Conservation (phyloP, 2,888 invertebrate genomes). For the Epistrophella euchroma region DNA sequence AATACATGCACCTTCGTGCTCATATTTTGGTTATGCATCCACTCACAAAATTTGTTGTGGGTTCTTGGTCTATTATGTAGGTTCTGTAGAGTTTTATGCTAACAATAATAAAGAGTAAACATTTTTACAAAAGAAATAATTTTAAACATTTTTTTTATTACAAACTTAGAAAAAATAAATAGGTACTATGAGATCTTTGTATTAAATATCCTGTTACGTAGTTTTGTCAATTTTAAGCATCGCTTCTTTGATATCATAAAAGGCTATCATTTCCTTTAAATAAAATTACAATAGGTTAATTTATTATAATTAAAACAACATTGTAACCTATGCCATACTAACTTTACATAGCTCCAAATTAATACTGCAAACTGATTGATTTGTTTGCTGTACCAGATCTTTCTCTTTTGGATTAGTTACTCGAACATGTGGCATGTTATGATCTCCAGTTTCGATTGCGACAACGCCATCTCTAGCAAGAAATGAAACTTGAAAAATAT, state of each 20-base stretch:
- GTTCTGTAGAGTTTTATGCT: no score
- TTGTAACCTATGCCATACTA: conserved; percentile 56
- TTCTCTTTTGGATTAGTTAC: conserved; percentile 76
- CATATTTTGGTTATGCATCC: no score
- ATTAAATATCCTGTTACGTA: neutral
- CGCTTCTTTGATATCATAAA: conserved; percentile 79
- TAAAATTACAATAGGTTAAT: neutral
- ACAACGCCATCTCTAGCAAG: conserved; percentile 85
- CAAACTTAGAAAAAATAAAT: neutral
- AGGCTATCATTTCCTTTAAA: conserved; percentile 78
- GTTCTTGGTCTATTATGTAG: no score
- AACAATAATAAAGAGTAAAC: no score
- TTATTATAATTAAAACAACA: neutral
- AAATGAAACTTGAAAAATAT: conserved; percentile 86
- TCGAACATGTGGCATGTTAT: conserved; percentile 79
- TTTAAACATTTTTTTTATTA: neutral
- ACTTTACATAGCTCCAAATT: conserved; percentile 79
- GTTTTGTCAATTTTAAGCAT: conserved; percentile 76
- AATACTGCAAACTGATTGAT: conserved; percentile 80
- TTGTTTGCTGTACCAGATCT: conserved; percentile 56
- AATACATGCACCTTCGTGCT: no score
- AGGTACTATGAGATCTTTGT: neutral
- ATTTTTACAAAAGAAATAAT: neutral
- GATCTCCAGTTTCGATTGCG: conserved; percentile 83
- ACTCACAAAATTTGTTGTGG: no score